Percentiles rank a stretch among this genome's conserved stretches.
Evolutionary conservation across 2,888 invertebrate genomes (phyloP).

Genomic region (Caenorhabditis sp.): DNA sequence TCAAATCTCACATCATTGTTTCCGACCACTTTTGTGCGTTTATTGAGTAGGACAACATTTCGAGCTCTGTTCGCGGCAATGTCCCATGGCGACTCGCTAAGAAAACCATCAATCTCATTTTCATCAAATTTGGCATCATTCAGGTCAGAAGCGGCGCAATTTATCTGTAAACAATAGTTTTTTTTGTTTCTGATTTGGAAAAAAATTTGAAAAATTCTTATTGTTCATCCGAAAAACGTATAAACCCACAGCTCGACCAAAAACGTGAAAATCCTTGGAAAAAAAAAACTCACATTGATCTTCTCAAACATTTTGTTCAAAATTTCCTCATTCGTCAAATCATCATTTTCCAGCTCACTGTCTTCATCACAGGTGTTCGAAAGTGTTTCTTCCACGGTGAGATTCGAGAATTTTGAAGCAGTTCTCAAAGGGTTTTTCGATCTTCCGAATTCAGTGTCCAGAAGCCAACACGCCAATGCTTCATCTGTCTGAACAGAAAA

Average conservation of each 20-base stretch:
- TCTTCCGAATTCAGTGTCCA: conserved; percentile 34
- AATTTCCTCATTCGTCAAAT: conserved; percentile 20
- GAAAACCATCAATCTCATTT: conserved; percentile 8
- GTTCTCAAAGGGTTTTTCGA: conserved; percentile 5
- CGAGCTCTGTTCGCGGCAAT: background rate
- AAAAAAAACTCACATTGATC: conserved; percentile 21
- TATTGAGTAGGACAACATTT: conserved; percentile 4
- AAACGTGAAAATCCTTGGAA: background rate
- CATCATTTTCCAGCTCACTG: conserved; percentile 12
- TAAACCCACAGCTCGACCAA: too few relatives aligned
- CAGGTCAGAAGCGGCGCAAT: conserved; percentile 13
- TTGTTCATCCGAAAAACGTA: too few relatives aligned
- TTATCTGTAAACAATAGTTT: conserved; percentile 14
- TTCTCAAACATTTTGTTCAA: conserved; percentile 23
- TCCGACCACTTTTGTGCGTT: conserved; percentile 4
- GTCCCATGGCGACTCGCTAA: conserved; percentile 13
- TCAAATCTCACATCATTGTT: background rate
- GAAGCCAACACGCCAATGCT: conserved; percentile 49
- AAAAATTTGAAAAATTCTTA: too few relatives aligned
- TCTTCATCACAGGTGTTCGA: background rate
- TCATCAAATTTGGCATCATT: background rate
- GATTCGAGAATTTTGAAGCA: conserved; percentile 8
- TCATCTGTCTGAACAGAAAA: conserved; percentile 31
- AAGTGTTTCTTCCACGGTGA: conserved; percentile 8
- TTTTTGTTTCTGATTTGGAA: too few relatives aligned